Percentiles rank a stretch among this genome's conserved stretches.
Evolutionary conservation across 2,888 invertebrate species (phyloP).

Genomic region (Ophion ventricosus): DNA sequence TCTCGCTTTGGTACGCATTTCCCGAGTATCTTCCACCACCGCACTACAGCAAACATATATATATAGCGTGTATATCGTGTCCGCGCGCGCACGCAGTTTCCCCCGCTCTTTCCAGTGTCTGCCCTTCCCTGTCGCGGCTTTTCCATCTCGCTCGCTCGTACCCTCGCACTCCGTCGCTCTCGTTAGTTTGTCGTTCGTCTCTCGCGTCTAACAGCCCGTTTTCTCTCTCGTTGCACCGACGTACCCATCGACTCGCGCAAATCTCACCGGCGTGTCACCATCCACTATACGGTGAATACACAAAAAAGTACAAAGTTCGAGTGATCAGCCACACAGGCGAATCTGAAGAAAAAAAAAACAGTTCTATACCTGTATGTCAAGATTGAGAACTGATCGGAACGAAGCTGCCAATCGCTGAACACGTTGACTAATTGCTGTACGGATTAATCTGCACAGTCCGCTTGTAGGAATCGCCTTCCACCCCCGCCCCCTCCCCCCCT

Average conservation of each 20-base stretch:
- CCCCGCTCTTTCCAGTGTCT: not conserved
- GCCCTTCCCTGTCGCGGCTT: conserved; percentile 62
- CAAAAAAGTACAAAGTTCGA: not conserved
- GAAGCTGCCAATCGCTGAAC: conserved; percentile 5
- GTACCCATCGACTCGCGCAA: conserved; percentile 16
- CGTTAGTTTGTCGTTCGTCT: not conserved
- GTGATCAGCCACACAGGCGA: conserved; percentile 1
- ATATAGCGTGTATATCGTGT: conserved; percentile 28
- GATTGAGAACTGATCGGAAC: not conserved
- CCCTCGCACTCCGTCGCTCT: conserved; percentile 29
- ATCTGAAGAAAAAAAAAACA: not conserved
- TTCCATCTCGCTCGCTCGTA: conserved; percentile 63
- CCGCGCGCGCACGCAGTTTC: conserved; percentile 28
- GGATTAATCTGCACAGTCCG: conserved; percentile 2
- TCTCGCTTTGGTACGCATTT: conserved; percentile 37
- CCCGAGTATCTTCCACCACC: conserved; percentile 55
- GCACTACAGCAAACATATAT: conserved; percentile 45
- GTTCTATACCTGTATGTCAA: not conserved
- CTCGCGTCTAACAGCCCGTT: conserved; percentile 47
- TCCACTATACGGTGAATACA: not conserved
- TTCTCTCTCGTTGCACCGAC: conserved; percentile 24
- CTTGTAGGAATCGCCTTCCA: not conserved
- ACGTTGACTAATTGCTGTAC: not conserved
- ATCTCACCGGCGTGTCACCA: conserved; percentile 29
- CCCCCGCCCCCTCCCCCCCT: not conserved